Evolutionary conservation across 2,797 vertebrate genomes (phyloP), one percentile per base, ranked within the genome.

Genomic region (Centroberyx gerrardi): DNA sequence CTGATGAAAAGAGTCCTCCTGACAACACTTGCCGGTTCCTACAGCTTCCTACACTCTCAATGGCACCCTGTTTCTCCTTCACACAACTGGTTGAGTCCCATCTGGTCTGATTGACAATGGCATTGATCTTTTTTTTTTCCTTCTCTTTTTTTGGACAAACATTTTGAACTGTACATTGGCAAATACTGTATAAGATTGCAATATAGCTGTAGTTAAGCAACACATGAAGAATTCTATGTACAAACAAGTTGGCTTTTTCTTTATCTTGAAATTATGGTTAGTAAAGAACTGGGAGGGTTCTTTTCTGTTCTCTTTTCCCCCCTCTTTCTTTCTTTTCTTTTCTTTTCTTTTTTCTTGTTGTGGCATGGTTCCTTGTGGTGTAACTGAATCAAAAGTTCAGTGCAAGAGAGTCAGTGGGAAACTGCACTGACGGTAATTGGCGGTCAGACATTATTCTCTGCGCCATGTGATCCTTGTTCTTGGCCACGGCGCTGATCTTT

Each of bases 201-300:
- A 96, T 97, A 97, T 96, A 96, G 96, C 96, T 91, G 92, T 94
- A 84, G 76, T 90, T 93, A 92, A 94, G 97, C 96, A 96, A 97
- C 96, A 97, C 96, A 96, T 97, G 96, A 96, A 97, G 96, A 96
- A 96, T 96, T 96, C 96, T 99, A 98, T 98, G 95, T 98, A 99
- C 97, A 99, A 95, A 95, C 94, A 96, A 94, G 92, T 96, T 95
- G 96, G 95, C 94, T 95, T 88, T 96, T 85, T 88, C 72, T 85
- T 88, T 88, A 80, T 81, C 87, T 88, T 82, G 75, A 91, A 87
- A 92, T 85, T 85, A 89, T 76, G 73, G 81, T 95, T 96, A 92
- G 94, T 95, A 95, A 95, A 96, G 96, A 95, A 95, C 93, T 88
- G 95, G 84, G 87, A 87, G 84, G 84, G 94, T 94, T 96, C 92